phyloP scores from a whole-genome alignment of 2,113 vertebrate genomes.

The Artemisiospiza belli region DNA sequence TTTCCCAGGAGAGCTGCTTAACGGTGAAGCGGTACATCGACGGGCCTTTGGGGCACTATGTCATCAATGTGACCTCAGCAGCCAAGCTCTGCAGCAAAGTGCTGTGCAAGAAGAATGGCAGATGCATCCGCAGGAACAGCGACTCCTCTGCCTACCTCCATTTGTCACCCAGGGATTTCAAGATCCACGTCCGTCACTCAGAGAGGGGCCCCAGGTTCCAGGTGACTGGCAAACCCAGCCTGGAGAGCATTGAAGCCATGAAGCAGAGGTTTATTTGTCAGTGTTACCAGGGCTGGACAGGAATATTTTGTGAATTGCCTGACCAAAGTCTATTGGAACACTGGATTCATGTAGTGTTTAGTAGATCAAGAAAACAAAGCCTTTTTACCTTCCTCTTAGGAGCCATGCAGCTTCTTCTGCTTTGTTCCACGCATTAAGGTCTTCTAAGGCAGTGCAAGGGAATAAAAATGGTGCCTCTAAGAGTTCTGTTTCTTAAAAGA shows the following conservation, averaged over 20 bases:
- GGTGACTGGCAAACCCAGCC: slow-evolving; percentile 74
- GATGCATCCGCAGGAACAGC: slow-evolving; percentile 82
- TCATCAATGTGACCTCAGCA: slow-evolving; percentile 89
- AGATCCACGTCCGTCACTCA: slow-evolving; percentile 57
- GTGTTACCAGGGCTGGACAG: slow-evolving; percentile 89
- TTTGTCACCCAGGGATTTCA: slow-evolving; percentile 78
- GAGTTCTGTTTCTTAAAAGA: background rate
- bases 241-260: slow-evolving; percentile 77
- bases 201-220: slow-evolving; percentile 63
- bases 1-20: slow-evolving; percentile 82
- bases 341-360: background rate
- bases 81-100: slow-evolving; percentile 88
- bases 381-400: slow-evolving; percentile 8
- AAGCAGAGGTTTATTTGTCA: slow-evolving; percentile 87
- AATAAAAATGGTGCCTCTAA: background rate
- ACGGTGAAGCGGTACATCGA: slow-evolving; percentile 83
- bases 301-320: slow-evolving; percentile 85
- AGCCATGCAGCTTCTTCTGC: background rate
- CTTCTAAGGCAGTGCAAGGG: background rate
- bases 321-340: slow-evolving; percentile 4
- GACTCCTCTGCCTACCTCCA: slow-evolving; percentile 82
- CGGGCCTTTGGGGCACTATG: slow-evolving; percentile 83
- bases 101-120: slow-evolving; percentile 87
- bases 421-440: background rate
- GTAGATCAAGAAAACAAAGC: slow-evolving; percentile 14